These are phyloP conservation scores for Diogma glabrata DNA, from an alignment of 2,888 invertebrate genomes.

Conservation along the genomic window DNA sequence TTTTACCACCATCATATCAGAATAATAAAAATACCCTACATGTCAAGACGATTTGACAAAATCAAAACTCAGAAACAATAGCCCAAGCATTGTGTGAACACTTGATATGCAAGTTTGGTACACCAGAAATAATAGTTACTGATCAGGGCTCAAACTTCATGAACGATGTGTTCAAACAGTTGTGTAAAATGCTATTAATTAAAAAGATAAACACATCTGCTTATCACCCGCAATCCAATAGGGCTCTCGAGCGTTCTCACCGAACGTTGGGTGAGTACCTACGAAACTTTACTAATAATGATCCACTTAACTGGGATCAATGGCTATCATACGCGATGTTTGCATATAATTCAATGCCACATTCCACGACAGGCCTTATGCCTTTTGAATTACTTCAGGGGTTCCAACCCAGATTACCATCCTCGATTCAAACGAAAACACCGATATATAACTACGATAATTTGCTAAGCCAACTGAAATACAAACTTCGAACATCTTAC, in stretches of 20 bases:
- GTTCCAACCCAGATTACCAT: neutral
- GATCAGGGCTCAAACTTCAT: too few species aligned
- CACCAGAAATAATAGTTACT: too few species aligned
- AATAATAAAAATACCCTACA: neutral
- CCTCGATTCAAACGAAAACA: neutral
- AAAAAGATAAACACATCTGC: neutral
- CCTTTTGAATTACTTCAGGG: too few species aligned
- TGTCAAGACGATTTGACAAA: too few species aligned
- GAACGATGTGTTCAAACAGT: neutral
- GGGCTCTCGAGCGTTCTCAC: neutral
- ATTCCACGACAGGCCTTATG: neutral
- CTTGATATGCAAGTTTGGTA: too few species aligned
- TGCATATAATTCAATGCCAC: neutral
- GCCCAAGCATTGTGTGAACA: too few species aligned
- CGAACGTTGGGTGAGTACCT: too few species aligned
- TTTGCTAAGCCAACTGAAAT: neutral
- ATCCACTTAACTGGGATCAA: neutral
- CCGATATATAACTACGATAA: neutral
- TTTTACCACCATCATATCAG: neutral
- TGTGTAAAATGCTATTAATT: neutral
- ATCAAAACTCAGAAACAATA: neutral
- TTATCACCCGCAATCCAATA: neutral
- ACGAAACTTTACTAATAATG: too few species aligned
- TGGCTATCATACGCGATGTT: neutral
- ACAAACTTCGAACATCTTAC: neutral